Percentiles rank a stretch among this genome's conserved stretches.
phyloP scores from a whole-genome alignment of 2,888 invertebrate species.

The Diogma glabrata region DNA sequence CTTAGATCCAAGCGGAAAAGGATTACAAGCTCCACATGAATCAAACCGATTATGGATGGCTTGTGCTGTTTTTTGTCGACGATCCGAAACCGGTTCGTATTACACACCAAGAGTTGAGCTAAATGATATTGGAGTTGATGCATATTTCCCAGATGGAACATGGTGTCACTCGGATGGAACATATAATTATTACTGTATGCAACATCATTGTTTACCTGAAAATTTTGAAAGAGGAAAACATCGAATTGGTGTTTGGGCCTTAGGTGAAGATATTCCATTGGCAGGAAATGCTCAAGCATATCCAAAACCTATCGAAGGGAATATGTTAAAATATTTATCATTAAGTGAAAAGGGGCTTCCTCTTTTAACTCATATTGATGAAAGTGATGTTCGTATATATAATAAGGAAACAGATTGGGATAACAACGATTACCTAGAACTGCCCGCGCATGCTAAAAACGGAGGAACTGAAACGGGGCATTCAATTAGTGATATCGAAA shows the following conservation, averaged over 20 bases:
- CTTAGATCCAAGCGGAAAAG: conserved; percentile 53
- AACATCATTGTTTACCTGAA: conserved; percentile 65
- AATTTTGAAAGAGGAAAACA: conserved; percentile 4
- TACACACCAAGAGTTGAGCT: conserved; percentile 67
- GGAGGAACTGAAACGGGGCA: too few species aligned
- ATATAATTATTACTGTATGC: conserved; percentile 57
- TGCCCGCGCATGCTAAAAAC: too few species aligned
- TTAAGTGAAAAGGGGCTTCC: conserved; percentile 48
- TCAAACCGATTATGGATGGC: conserved; percentile 64
- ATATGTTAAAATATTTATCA: conserved; percentile 48
- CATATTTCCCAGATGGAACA: conserved; percentile 71
- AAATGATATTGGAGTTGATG: conserved; percentile 58
- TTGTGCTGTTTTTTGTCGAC: conserved; percentile 63
- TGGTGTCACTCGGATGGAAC: conserved; percentile 60
- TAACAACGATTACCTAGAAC: conserved; percentile 51
- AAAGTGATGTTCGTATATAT: conserved; percentile 33
- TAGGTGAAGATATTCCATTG: conserved; percentile 45
- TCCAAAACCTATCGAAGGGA: conserved; percentile 36
- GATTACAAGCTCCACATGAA: conserved; percentile 64
- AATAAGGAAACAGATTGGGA: conserved; percentile 43
- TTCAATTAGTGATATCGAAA: too few species aligned
- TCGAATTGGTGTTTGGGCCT: conserved; percentile 36
- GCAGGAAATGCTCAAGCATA: conserved; percentile 51
- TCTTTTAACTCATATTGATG: conserved; percentile 43
- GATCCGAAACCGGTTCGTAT: conserved; percentile 51